Evolutionary conservation across 92 coral and sea anemone species (phyloP), one percentile per base, ranked within the genome.

Genomic region (Parazoanthus darwini): DNA sequence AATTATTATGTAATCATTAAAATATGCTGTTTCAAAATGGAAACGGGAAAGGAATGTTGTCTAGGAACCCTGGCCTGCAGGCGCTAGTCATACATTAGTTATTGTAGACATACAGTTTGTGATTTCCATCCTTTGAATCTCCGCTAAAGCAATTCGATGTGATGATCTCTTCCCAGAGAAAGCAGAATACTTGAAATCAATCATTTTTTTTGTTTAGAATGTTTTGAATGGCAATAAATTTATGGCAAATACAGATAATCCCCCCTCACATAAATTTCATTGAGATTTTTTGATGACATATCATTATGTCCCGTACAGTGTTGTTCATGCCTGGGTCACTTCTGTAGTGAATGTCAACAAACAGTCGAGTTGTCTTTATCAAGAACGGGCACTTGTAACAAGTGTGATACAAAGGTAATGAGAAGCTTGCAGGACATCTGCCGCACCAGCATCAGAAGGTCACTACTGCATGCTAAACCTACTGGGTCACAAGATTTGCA

Each of bases 401-500:
- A 94, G 84, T 94, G 98, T 75, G 86, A 88, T 66, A 85, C 88
- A 3, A 90, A 94, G 89, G 90, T 85, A 6, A 91, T 94, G 51
- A 89, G 93, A 38, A 87, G 89, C 39, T 82, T 94, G 18, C 96
- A 93, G 77, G 96, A 94, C 79, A 94, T 94, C 35, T 94, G 98
- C 82, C 94, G 98, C 26, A 91, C 93, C 5, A 59, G 92, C 29
- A 94, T 94, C 92, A 93, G 93, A 39, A 89, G 86, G 25, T 78
- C 91, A 6, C 63, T 90, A 25, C 77, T 88, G 74, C 80, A 86
- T 37, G 80, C 92, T 14, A 79, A 81, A 23, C 86, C 93, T 25
- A 16, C 86, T 50, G 81, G 76, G 74, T 88, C 87, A 46, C 88
- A 92, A 72, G 78, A 82, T 65, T 73, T 89, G 5, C 88, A 81